phyloP scores from a whole-genome alignment of 2,888 invertebrate species.

The Leptinotarsa haldemani region DNA sequence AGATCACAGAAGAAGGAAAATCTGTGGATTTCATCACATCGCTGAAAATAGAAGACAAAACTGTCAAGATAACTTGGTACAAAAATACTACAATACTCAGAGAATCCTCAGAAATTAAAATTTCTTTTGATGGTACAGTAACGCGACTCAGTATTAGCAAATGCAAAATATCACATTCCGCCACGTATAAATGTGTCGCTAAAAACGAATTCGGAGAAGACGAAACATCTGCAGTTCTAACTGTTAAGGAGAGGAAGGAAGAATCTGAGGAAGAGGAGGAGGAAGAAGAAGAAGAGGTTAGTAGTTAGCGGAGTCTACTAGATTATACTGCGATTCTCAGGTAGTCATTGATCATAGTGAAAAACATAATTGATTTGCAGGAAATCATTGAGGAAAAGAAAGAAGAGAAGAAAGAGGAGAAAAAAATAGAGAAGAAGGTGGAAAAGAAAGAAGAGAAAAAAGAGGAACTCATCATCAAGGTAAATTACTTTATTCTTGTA shows the following conservation, averaged over 20 bases:
- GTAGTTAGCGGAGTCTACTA: not conserved
- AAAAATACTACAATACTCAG: conserved; percentile 83
- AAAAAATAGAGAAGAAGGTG: conserved; percentile 60
- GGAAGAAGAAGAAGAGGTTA: conserved; percentile 50
- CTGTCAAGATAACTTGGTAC: conserved; percentile 86
- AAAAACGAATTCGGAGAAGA: conserved; percentile 93
- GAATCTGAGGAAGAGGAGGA: conserved; percentile 50
- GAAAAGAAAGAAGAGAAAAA: conserved; percentile 50
- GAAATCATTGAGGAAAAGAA: conserved; percentile 49
- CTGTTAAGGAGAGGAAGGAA: conserved; percentile 73
- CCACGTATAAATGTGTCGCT: conserved; percentile 86
- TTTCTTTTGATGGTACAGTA: conserved; percentile 85
- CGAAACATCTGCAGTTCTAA: conserved; percentile 86
- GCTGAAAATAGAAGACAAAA: conserved; percentile 81
- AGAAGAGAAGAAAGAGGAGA: conserved; percentile 58
- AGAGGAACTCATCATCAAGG: conserved; percentile 49
- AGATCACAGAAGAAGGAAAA: conserved; percentile 79
- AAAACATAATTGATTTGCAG: conserved; percentile 34
- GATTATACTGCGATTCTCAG: not conserved
- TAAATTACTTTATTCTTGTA: conserved; percentile 22
- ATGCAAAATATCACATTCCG: conserved; percentile 79
- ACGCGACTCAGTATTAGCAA: conserved; percentile 83
- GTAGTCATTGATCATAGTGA: too few relatives aligned
- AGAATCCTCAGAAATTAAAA: conserved; percentile 81
- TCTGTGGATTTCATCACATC: conserved; percentile 82